These are phyloP conservation scores for Neoniphon sammara DNA, from an alignment of 2,797 vertebrate species.

Conservation along the genomic window DNA sequence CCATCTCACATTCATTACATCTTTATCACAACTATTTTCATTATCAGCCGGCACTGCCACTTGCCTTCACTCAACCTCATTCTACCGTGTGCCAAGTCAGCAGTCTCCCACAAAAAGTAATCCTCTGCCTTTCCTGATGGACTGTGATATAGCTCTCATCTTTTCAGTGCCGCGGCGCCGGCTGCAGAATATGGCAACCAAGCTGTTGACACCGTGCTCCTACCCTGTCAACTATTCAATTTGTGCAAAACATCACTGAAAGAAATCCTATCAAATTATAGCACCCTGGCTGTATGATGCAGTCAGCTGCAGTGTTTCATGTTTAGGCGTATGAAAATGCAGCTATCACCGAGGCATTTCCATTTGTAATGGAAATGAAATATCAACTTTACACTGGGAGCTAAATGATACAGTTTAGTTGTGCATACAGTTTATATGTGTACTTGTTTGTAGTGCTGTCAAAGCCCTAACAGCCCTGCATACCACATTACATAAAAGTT, in stretches of 20 bases:
- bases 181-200: conserved; percentile 63
- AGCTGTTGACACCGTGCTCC: conserved; percentile 66
- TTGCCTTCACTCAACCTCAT: conserved; percentile 76
- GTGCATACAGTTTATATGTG: conserved; percentile 49
- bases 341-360: conserved; percentile 34
- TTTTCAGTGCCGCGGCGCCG: conserved; percentile 43
- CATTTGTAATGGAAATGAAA: conserved; percentile 45
- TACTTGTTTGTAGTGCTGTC: conserved; percentile 60
- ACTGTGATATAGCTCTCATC: conserved; percentile 75
- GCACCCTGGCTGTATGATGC: conserved; percentile 46
- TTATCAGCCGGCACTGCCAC: conserved; percentile 73
- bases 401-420: conserved; percentile 49
- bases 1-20: conserved; percentile 77
- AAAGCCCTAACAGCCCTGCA: conserved; percentile 25
- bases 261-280: conserved; percentile 58
- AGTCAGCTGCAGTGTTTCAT: conserved; percentile 46
- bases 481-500: conserved; percentile 54
- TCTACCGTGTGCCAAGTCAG: conserved; percentile 74
- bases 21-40: conserved; percentile 80
- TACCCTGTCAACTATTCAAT: conserved; percentile 64
- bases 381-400: conserved; percentile 36
- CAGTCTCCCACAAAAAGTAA: conserved; percentile 73
- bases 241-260: conserved; percentile 43
- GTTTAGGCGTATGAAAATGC: conserved; percentile 3
- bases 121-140: conserved; percentile 73